Evolutionary conservation across 2,113 vertebrate species (phyloP), one percentile per base, ranked within the genome.

Genomic region (Pachyramphus minor): DNA sequence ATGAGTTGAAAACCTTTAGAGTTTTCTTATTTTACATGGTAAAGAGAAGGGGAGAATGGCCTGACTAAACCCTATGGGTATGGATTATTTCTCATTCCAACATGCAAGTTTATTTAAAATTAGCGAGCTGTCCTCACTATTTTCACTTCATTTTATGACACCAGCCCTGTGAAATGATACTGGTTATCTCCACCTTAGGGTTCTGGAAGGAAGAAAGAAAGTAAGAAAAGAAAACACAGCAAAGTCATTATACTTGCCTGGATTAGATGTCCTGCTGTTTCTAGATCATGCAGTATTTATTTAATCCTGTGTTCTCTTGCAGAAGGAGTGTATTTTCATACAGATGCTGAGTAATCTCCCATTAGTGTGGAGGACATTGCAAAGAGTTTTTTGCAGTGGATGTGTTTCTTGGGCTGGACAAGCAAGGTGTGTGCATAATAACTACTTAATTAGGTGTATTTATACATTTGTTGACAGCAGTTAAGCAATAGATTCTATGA

Each of bases 221-320:
- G 39, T 9, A 41, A 41, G 39, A 41, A 41, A 41, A 64, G 72
- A 68, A 77, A 85, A 60, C n/a, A 89, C 39, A 78, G 44, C 20
- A 56, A 86, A 93, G 25, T 88, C 37, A 25, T 88, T 91, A 67
- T 50, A 49, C 52, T 96, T 92, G 82, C 42, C 55, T 92, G 68
- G 50, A 75, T 73, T 88, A 72, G 44, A 71, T 49, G 56, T 79
- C 79, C 52, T 90, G 47, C 47, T 76, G 63, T 74, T 96, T 77
- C 68, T 80, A 80, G 68, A 90, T 86, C 42, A 47, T 80, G 71
- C 47, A 71, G 47, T 95, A 69, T 90, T 96, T 96, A 47, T 90
- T 95, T 93, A 92, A 78, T 87, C 35, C 37, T 55, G 33, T 87
- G 60, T 67, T 75, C 59, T 79, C 16, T 81, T 93, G 79, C 37